Base-by-base conservation (phyloP, 2,113 vertebrate genomes). In the Pelecanus crispus region DNA sequence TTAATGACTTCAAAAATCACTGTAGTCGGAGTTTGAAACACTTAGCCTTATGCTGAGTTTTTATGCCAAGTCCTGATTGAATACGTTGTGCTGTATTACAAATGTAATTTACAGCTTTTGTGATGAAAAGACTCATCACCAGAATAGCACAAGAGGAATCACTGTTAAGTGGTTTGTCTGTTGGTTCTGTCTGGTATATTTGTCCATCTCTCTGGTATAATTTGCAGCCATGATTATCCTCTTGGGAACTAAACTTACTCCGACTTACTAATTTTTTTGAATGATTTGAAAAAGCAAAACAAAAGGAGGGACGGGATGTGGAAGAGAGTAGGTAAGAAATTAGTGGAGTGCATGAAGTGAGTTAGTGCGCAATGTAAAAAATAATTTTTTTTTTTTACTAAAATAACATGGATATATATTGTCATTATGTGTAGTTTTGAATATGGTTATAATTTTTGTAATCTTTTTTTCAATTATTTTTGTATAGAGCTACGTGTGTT, bases 401-500 rank as follows among this genome's bases (percentile, higher is more conserved):
- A 87, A 92, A 58, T 44, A 52, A 52, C 32, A 20, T 20, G 4
- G 31, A 2, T 62, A 3, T 34, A 16, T 62, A 10, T 86, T 86
- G 78, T 67, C 79, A 21, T 81, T 52, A 49, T 42, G 15, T 42
- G 18, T 91, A 21, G 25, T n/a, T 67, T 77, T 74, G 24, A 71
- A 87, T 45, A 65, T 86, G 19, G 19, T 26, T 94, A n/a, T 62
- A 3, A 38, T 56, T 93, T 88, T 94, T 87, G 49, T 95, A 94
- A 81, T 95, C 73, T 94, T 97, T 12, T 95, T 80, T 79, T 79
- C 13, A 44, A 63, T 82, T 95, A 5, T 81, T 78, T 95, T 32
- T 81, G 6, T 53, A 17, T 94, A 99, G 99, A 99, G 26, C 97
- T 99, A 81, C 97, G 97, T 94, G 96, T 99, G 90, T 99, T 99